A percentile compares a stretch with the other conserved stretches of the same genome.
phyloP scores from a whole-genome alignment of 2,797 vertebrate genomes.

The Potorous gilbertii region DNA sequence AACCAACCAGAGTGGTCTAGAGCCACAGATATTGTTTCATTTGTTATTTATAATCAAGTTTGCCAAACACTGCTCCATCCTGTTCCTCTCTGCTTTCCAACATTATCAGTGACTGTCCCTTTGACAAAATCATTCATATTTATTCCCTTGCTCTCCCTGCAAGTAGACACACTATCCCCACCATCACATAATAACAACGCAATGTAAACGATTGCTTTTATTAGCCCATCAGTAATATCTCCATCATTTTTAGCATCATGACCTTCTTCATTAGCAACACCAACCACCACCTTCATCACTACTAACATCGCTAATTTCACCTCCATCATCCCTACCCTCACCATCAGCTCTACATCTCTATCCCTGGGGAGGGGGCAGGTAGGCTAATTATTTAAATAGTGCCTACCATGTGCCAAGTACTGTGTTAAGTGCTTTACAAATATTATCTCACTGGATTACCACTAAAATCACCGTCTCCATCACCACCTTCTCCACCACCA shows the following conservation, averaged over 20 bases:
- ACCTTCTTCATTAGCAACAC: background rate
- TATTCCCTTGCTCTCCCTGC: background rate
- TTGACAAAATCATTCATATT: background rate
- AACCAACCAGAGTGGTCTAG: background rate
- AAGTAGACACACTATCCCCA: background rate
- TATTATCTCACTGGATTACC: background rate
- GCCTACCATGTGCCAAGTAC: too few relatives aligned
- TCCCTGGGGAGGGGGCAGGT: fast-evolving
- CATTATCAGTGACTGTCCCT: background rate
- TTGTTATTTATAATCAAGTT: background rate
- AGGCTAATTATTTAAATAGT: background rate
- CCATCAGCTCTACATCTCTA: background rate
- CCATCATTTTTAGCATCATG: background rate
- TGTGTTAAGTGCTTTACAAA: background rate
- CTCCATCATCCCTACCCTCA: background rate
- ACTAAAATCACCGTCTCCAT: background rate
- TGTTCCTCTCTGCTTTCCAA: background rate
- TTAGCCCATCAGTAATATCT: background rate
- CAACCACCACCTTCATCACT: background rate
- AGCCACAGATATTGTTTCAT: background rate
- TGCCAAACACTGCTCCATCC: background rate
- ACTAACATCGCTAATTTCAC: background rate
- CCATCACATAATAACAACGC: background rate
- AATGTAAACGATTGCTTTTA: background rate
- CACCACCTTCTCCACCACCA: background rate